Base-by-base conservation (phyloP, 2,797 vertebrate genomes). In the Heteromormyrus szaboi region DNA sequence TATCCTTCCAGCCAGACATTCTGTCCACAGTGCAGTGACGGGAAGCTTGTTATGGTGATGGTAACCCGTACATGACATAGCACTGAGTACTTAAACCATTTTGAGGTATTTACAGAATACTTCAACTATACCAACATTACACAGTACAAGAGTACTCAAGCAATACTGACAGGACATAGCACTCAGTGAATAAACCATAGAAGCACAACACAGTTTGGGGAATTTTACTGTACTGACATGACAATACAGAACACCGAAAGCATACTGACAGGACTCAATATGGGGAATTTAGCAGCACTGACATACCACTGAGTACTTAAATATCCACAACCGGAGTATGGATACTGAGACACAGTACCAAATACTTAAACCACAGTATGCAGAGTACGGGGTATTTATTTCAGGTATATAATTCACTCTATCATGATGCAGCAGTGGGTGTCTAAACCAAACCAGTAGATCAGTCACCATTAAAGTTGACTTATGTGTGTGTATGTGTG, bases 1-100 rank as follows among this genome's bases (percentile, higher is more conserved):
- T 88, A 81, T 53, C 68, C 62, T 81, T 89, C 86, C 83, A 68
- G 33, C 76, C 19, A 59, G 56, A 59, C 33, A 1, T 17, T 81
- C 44, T 41, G 46, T 84, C 44, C 81, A 84, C 9, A 48, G 5
- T 1, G 4, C 25, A 5, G 12, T 37, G 29, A 17, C 12, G 22
- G 84, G 48, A 53, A 0, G 4, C 65, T 29, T 76, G 14, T 41
- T 37, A 19, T 41, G 12, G 68, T 76, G 33, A 76, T 41, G 68
- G 33, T 76, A 76, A 76, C 68, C 68, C 14, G 0, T 76, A 17
- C 33, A 76, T 76, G 33, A 76, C 14, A 72, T 17, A 37, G 68
- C 14, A 76, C 33, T 76, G 68, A 41, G 33, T 76, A 76, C 11
- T 17, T 68, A 65, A 29, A 65, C 62, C 65, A 68, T 59, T 65